Conservation (phyloP, 2,113 vertebrate species). For the Mesocricetus auratus region DNA sequence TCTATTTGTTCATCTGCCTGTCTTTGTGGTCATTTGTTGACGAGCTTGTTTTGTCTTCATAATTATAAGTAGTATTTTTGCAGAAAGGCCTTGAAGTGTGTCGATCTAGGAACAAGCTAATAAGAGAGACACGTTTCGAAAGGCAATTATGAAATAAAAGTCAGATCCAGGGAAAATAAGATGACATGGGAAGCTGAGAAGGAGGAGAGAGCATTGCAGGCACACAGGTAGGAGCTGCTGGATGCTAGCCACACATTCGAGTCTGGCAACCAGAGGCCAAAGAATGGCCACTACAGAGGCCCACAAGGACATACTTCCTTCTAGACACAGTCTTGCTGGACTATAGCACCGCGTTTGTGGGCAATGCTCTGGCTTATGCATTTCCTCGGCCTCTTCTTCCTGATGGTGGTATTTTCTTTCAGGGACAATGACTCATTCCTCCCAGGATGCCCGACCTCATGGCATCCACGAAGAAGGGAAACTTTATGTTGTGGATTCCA, state of each 20-base stretch:
- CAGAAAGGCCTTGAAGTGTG: background rate
- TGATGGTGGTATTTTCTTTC: conserved; percentile 44
- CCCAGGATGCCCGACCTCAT: conserved; percentile 76
- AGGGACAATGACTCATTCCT: conserved; percentile 86
- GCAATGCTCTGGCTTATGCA: background rate
- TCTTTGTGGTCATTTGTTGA: background rate
- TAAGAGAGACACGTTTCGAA: background rate
- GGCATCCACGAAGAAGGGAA: conserved; percentile 83
- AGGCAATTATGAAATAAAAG: conserved; percentile 14
- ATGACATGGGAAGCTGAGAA: background rate
- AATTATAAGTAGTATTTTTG: background rate
- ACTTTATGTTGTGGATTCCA: conserved; percentile 89
- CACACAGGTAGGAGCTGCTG: fast-evolving
- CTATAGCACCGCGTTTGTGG: background rate
- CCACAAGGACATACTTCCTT: background rate
- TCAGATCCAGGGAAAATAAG: background rate
- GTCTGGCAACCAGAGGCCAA: conserved; percentile 26
- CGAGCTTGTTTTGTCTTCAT: conserved; percentile 4
- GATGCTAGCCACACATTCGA: background rate
- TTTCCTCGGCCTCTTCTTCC: background rate
- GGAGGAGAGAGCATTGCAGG: background rate
- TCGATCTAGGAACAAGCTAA: background rate
- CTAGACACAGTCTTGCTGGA: background rate
- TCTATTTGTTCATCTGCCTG: background rate
- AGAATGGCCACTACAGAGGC: background rate